Evolutionary conservation across 2,797 vertebrate species (phyloP).

Genomic region (Eptatretus atami): DNA sequence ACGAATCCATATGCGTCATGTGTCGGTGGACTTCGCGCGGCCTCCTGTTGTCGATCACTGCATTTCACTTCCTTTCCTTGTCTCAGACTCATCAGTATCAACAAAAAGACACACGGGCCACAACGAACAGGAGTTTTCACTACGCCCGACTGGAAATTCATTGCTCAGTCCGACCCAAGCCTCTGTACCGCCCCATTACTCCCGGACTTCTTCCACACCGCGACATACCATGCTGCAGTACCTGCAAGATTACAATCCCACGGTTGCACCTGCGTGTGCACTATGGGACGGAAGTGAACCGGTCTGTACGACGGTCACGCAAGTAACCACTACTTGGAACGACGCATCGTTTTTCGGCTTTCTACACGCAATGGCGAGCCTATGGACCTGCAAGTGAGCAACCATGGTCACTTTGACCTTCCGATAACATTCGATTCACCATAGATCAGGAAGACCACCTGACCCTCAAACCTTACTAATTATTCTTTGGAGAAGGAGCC

Average conservation of each 20-base stretch:
- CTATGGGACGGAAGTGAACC: constrained; percentile 32
- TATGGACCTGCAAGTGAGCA: constrained; percentile 44
- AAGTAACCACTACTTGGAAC: constrained; percentile 16
- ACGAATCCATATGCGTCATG: no score
- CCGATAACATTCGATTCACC: no score
- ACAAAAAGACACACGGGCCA: constrained; percentile 61
- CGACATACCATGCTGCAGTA: constrained; percentile 36
- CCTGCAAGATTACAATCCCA: constrained; percentile 23
- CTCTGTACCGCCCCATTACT: constrained; percentile 40
- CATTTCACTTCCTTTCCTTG: no score
- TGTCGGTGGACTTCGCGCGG: no score
- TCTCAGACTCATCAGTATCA: constrained; percentile 64
- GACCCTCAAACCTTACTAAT: no score
- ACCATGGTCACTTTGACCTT: no score
- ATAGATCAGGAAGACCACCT: no score
- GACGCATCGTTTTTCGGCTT: constrained; percentile 32
- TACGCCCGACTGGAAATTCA: constrained; percentile 90
- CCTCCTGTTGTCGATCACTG: no score
- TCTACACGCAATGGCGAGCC: constrained; percentile 23
- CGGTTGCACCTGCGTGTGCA: constrained; percentile 26
- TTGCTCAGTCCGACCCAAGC: constrained; percentile 29
- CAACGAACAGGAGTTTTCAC: constrained; percentile 53
- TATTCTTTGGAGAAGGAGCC: no score
- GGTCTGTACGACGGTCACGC: constrained; percentile 14
- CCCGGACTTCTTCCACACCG: constrained; percentile 41